Base-by-base conservation (phyloP, 2,888 invertebrate genomes). In the Dryobotodes eremita region DNA sequence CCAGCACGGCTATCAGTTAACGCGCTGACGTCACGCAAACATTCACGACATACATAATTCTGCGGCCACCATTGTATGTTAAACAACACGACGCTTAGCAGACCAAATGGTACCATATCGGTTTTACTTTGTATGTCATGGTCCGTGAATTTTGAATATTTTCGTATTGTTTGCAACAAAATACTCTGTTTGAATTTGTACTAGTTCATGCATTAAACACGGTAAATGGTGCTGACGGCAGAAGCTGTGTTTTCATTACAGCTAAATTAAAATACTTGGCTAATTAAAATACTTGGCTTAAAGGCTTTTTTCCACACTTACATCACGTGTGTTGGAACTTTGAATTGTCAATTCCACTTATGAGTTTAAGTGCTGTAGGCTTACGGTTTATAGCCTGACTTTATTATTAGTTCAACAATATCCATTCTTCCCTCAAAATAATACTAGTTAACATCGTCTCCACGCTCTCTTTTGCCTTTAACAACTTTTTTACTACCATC, bases 1-100 rank as follows among this genome's bases (percentile, higher is more conserved):
- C 79, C 86, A 83, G 69, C 74, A 64, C 53, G 65, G 78, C 76
- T 83, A 86, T 86, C 80, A 64, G 76, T 71, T 53, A 81, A 71
- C 61, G 48, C 57, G 50, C 50, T 86, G 86, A 86, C 81, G 84
- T 86, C 86, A 86, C 26, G 75, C 79, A 62, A 79, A 84, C 85
- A 85, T 75, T 76, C 85, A 85, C 65, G 85, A 76, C 85, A 85
- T 85, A 82, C 82, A 85, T 85, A 82, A 85, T 85, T 82, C 76
- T 62, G 81, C 65, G 79, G 42, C 76, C 74, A 79, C 84, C 78
- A 87, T 87, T 87, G 85, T 87, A 87, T 87, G 87, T 79, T 82
- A 87, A 87, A 87, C 79, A 75, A 78, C 74, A 70, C 69, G 68
- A 71, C 61, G 68, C 62, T 83, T 72, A 81, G 66, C 84, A 86